phyloP scores from a whole-genome alignment of 1,140 invertebrate species.

The Trissolcus basalis region DNA sequence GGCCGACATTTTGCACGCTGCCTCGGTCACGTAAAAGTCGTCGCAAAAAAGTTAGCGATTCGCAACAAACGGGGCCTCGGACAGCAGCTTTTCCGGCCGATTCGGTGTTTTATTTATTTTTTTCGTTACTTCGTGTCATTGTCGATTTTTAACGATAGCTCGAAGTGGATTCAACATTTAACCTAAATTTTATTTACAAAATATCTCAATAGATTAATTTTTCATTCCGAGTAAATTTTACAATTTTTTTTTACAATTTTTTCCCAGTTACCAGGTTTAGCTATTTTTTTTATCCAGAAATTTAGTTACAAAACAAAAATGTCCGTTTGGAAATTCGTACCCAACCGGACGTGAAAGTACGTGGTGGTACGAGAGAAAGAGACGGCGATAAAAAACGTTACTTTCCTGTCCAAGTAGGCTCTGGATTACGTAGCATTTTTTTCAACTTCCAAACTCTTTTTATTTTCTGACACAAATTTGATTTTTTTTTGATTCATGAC shows the following conservation, averaged over 20 bases:
- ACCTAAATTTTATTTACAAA: background rate
- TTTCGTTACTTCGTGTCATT: background rate
- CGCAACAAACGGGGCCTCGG: constrained; percentile 24
- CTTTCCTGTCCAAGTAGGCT: constrained; percentile 31
- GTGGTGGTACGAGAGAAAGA: constrained; percentile 8
- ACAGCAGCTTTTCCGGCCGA: background rate
- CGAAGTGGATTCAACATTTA: background rate
- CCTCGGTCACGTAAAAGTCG: constrained; percentile 34
- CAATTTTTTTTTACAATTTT: background rate
- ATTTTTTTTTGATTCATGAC: no score
- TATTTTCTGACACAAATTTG: background rate
- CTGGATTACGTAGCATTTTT: background rate
- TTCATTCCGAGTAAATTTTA: no score
- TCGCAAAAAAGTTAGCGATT: background rate
- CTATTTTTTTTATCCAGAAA: background rate
- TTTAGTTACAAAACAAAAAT: constrained; percentile 4
- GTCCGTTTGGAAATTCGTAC: constrained; percentile 29
- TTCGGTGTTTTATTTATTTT: background rate
- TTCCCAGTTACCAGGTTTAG: background rate
- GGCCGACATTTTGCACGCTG: constrained; percentile 34
- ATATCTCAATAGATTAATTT: no score
- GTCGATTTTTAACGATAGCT: background rate
- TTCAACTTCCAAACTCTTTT: background rate
- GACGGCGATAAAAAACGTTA: constrained; percentile 16
- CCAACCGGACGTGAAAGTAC: constrained; percentile 31